phyloP scores from a whole-genome alignment of 2,113 vertebrate species.

The Papio anubis region DNA sequence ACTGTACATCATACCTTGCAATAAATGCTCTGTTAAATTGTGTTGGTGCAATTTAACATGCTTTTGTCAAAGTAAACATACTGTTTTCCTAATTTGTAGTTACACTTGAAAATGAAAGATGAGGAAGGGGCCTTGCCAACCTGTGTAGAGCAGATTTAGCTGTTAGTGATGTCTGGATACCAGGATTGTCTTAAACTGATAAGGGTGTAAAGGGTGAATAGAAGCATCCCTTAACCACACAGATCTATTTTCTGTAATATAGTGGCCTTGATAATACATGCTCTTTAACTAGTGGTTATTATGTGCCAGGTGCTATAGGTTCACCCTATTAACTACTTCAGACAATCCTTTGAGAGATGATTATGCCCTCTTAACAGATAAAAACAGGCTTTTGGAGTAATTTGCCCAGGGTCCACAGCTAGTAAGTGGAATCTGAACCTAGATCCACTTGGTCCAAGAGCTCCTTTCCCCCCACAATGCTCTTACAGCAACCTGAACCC shows the following conservation, averaged over 20 bases:
- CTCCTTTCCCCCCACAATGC: neutral
- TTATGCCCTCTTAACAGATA: neutral
- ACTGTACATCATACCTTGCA: neutral
- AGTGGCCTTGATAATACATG: neutral
- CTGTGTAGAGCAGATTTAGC: neutral
- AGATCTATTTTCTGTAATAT: neutral
- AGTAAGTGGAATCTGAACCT: neutral
- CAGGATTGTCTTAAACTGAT: neutral
- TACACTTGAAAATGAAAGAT: neutral
- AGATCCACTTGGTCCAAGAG: neutral
- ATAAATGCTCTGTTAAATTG: neutral
- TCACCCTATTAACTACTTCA: neutral
- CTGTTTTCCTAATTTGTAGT: neutral
- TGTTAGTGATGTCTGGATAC: neutral
- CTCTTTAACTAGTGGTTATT: neutral
- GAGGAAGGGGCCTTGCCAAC: neutral
- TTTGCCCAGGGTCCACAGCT: neutral
- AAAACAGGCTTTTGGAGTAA: neutral
- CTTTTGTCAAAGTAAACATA: conserved; percentile 8
- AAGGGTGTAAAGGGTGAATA: neutral
- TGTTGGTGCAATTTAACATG: neutral
- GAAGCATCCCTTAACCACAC: neutral
- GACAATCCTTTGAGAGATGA: neutral
- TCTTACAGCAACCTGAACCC: neutral
- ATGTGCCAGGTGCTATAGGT: neutral